Base-by-base conservation (phyloP, 2,113 vertebrate species). In the Brienomyrus brachyistius region DNA sequence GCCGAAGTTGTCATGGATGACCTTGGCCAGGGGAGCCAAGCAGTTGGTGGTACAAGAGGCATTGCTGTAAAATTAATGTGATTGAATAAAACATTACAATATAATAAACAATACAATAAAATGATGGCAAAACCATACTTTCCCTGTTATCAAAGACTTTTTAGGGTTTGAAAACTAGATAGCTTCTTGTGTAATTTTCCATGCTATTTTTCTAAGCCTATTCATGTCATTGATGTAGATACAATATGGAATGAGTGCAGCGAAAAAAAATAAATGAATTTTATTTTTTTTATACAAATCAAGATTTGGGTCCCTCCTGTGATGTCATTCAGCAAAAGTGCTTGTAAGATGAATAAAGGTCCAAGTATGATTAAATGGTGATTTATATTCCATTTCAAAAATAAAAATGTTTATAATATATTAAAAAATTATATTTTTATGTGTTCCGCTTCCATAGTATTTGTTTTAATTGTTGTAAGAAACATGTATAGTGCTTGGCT, bases 31-130 rank as follows among this genome's bases (percentile, higher is more conserved):
- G 5, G 97, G 97, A 2, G 97, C 97, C 95, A 98, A 95, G 95
- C 97, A 97, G 95, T 98, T 98, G 93, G 97, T 98, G 90, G 97
- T 98, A 92, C 97, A 98, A 93, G 97, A 98, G 84, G 97, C 97
- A 50, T 98, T 98, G 93, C 97, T 98, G 93, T 87, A 13, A 93
- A 0, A n/a, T 62, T 40, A 59, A 40, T 8, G 47, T 87, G n/a
- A 19, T 48, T 54, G n/a, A 54, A 86, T 17, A 21, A n/a, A 13
- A 86, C 23, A 19, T 27, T 23, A 21, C 8, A 62, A 62, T n/a
- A 62, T n/a, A 62, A 59, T 56, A 56, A 56, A 56, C 23, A 62
- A 62, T 62, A 62, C 56, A 80, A 80, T 80, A 17, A 43, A 19
- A 80, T 43, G 35, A 80, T 77, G 31, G 1, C 70, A 77, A 43